Evolutionary conservation across 2,113 vertebrate genomes (phyloP).

Genomic region (Saguinus midas): DNA sequence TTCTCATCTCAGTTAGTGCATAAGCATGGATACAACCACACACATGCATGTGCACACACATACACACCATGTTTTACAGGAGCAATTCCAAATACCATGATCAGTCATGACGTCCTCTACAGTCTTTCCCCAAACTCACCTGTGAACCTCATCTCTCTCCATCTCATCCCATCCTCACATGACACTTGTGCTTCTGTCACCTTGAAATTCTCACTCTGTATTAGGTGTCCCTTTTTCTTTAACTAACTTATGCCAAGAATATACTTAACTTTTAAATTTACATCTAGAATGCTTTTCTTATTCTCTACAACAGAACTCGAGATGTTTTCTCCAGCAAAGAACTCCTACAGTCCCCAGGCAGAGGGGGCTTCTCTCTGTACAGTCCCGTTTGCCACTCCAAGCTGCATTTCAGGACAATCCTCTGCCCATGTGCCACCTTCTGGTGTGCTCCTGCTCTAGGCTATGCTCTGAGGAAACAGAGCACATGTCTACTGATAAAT

Average conservation of each 20-base stretch:
- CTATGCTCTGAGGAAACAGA: background rate
- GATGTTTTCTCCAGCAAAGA: background rate
- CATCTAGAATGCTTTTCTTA: background rate
- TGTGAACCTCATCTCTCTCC: background rate
- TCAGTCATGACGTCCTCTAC: background rate
- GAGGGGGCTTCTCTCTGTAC: accelerated
- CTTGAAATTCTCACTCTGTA: background rate
- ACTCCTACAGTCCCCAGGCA: background rate
- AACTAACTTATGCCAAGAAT: background rate
- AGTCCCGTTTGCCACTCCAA: accelerated
- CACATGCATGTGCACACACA: accelerated
- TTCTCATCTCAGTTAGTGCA: background rate
- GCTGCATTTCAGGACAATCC: accelerated
- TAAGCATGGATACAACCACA: background rate
- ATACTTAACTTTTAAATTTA: background rate
- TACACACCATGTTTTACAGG: background rate
- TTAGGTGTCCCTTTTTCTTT: background rate
- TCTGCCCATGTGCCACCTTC: accelerated
- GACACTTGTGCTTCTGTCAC: no score
- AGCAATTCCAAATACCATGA: background rate
- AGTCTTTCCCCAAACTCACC: background rate
- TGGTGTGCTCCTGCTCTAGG: accelerated
- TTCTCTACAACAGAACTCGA: background rate
- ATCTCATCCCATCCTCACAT: accelerated
- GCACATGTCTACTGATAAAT: background rate